These are phyloP conservation scores for Drepana falcataria DNA, from an alignment of 2,888 invertebrate genomes.

Conservation along the genomic window DNA sequence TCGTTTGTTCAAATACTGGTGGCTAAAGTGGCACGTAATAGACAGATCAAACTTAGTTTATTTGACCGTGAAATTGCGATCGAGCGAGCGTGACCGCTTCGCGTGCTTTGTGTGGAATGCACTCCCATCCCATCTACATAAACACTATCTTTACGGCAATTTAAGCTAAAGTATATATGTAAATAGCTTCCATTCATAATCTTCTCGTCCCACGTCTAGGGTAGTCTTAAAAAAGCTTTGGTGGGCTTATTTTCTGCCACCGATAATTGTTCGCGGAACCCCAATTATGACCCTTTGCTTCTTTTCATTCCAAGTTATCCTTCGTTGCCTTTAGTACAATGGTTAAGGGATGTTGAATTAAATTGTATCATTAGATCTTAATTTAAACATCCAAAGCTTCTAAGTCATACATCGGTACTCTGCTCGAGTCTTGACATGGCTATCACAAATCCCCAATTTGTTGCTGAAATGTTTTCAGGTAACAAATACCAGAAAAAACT, in stretches of 20 bases:
- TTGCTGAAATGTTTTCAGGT: no score
- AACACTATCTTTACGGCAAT: conserved; percentile 15
- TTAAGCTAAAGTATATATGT: conserved; percentile 10
- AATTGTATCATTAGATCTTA: no score
- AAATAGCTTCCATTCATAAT: conserved; percentile 1
- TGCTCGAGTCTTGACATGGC: no score
- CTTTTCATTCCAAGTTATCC: no score
- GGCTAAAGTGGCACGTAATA: conserved; percentile 50
- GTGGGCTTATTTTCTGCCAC: background rate
- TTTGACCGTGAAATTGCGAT: conserved; percentile 71
- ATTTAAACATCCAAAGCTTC: no score
- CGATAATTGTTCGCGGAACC: no score
- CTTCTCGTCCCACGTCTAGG: background rate
- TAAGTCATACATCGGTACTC: no score
- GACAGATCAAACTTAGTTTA: conserved; percentile 60
- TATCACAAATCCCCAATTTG: no score
- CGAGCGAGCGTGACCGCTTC: conserved; percentile 56
- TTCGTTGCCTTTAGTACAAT: no score
- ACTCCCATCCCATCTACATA: conserved; percentile 31
- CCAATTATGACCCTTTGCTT: no score
- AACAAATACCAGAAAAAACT: no score
- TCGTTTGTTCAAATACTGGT: conserved; percentile 43
- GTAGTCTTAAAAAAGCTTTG: background rate
- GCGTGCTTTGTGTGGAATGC: conserved; percentile 46
- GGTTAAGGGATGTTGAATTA: no score